These are phyloP conservation scores for Argopecten irradians DNA, from an alignment of 1,140 invertebrate species.

Conservation along the genomic window DNA sequence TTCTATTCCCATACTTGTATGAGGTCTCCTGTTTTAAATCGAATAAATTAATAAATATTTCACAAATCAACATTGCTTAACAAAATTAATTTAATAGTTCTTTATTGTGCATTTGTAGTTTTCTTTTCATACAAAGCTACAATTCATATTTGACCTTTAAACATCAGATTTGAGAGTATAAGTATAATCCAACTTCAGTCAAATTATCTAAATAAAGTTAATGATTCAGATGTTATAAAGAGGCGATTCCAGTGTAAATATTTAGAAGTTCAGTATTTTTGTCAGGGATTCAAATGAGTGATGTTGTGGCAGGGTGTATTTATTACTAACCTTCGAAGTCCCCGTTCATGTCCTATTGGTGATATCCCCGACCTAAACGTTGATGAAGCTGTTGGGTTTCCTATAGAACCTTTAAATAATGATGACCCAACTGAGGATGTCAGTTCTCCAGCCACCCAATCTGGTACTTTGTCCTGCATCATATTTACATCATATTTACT, in stretches of 20 bases:
- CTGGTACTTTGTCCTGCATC: conserved; percentile 64
- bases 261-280: no score
- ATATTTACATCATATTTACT: not conserved
- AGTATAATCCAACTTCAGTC: no score
- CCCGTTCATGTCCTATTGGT: conserved; percentile 45
- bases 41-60: conserved; percentile 34
- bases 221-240: no score
- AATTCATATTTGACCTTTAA: no score
- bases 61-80: not conserved
- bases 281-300: no score
- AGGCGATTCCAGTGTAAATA: no score
- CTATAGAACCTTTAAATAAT: conserved; percentile 60
- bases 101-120: not conserved
- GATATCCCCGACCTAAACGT: conserved; percentile 66
- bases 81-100: not conserved
- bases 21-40: conserved; percentile 55
- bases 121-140: no score
- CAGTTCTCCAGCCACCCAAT: conserved; percentile 72
- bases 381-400: conserved; percentile 66
- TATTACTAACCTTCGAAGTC: conserved; percentile 36
- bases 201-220: no score
- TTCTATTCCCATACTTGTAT: conserved; percentile 67
- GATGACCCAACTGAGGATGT: conserved; percentile 67
- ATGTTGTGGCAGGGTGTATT: not conserved
- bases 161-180: no score